Evolutionary conservation across 2,797 vertebrate species (phyloP).

Genomic region (Pogoniulus pusillus): DNA sequence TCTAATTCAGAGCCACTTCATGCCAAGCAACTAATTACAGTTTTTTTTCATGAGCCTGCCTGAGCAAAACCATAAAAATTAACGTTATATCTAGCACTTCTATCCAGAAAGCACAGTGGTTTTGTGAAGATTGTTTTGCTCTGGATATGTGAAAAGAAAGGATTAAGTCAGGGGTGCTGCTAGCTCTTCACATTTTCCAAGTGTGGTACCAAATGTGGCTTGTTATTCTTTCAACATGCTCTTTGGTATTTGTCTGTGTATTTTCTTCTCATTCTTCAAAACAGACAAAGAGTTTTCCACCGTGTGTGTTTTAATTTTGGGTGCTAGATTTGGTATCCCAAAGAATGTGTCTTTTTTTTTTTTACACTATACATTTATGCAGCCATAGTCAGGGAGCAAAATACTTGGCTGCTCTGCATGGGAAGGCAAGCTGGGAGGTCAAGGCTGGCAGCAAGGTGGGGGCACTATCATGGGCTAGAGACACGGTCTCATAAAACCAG

Average conservation of each 20-base stretch:
- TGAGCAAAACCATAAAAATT: conserved; percentile 17
- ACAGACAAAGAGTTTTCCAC: not conserved
- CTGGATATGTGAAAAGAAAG: not conserved
- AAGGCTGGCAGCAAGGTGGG: not conserved
- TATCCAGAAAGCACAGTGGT: not conserved
- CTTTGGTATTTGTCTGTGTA: not conserved
- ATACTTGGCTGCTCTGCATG: not conserved
- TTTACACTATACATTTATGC: not conserved
- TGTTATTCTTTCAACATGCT: not conserved
- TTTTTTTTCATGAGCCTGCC: not conserved
- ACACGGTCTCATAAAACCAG: not conserved
- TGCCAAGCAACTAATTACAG: conserved; percentile 40
- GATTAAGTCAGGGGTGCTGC: not conserved
- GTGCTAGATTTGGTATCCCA: not conserved
- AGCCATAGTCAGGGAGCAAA: not conserved
- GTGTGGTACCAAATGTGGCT: not conserved
- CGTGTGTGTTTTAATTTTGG: not conserved
- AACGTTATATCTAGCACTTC: not conserved
- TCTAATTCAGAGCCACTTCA: not conserved
- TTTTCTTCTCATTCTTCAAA: not conserved
- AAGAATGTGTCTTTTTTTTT: not conserved
- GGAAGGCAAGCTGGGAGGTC: not conserved
- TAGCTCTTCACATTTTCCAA: not conserved
- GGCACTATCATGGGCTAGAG: not conserved
- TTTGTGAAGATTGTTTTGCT: not conserved